These are phyloP conservation scores for Neotoxoptera formosana DNA, from an alignment of 1,140 invertebrate genomes.

Conservation along the genomic window DNA sequence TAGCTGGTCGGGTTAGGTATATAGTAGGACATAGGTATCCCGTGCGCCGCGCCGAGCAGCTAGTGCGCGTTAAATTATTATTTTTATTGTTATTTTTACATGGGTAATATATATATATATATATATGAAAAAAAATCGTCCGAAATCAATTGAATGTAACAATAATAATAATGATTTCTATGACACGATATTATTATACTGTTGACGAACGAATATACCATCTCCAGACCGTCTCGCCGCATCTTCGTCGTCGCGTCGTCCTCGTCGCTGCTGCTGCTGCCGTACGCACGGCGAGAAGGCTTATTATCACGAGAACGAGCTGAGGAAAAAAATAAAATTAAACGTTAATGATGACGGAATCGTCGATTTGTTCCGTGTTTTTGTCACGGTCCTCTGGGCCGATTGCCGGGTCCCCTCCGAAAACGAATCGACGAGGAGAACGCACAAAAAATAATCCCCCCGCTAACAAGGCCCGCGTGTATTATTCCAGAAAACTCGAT, in stretches of 20 bases:
- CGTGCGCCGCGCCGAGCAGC: not conserved
- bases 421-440: not conserved
- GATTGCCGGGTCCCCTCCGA: conserved; percentile 23
- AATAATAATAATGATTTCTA: not conserved
- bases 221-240: not conserved
- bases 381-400: conserved; percentile 46
- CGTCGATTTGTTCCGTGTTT: conserved; percentile 54
- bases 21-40: not conserved
- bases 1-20: too few species aligned
- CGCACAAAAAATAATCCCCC: not conserved
- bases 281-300: not conserved
- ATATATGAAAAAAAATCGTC: not conserved
- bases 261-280: too few species aligned
- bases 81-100: not conserved
- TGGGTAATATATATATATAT: too few species aligned
- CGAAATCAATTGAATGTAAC: conserved; percentile 31
- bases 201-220: not conserved
- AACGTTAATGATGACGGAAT: conserved; percentile 55
- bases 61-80: not conserved
- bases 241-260: not conserved
- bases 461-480: conserved; percentile 45
- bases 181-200: not conserved
- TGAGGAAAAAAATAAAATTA: conserved; percentile 20
- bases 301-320: not conserved
- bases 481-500: conserved; percentile 49